Evolutionary conservation across 2,888 invertebrate genomes (phyloP), one percentile per base, ranked within the genome.

Genomic region (Tuta absoluta): DNA sequence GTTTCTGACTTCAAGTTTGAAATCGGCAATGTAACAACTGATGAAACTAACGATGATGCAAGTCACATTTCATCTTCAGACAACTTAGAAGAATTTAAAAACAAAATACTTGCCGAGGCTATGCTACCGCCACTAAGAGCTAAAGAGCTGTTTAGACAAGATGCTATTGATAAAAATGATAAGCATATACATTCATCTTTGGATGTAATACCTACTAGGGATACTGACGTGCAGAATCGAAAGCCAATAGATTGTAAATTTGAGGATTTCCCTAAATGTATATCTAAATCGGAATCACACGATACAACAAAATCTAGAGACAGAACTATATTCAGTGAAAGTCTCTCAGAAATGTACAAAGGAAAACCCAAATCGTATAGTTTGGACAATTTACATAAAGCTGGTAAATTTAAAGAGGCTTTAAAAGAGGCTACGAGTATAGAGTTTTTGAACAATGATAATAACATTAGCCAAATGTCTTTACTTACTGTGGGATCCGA

Each of bases 351-450:
- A 28, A 75, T 85, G 62, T 89, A 79, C 65, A 86, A 89, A 58
- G 89, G 90, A n/a, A 91, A 87, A 80, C 85, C 85, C 37, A 92
- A 92, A 69, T 81, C 90, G 7, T 86, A 81, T 58, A 92, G 92
- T 75, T 75, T 83, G 76, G 92, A 92, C 66, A 85, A 89, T 74
- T 72, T 92, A 10, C 80, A 81, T 69, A 72, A 68, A 45, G 77
- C 77, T 38, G 73, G 75, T 11, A 80, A 80, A 68, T 89, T 82
- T 65, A 77, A 81, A 74, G 79, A 87, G 61, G 80, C 76, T 56
- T 71, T 91, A 51, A 83, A 82, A 70, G 91, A 91, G 72, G 81
- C 91, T 70, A 87, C 86, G 66, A 91, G 91, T 74, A 80, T 89
- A 68, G 90, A 91, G 63, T 84, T 87, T 67, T 68, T 86, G 45